Conservation (phyloP, 2,797 vertebrate genomes). For the Apodemus agrarius region DNA sequence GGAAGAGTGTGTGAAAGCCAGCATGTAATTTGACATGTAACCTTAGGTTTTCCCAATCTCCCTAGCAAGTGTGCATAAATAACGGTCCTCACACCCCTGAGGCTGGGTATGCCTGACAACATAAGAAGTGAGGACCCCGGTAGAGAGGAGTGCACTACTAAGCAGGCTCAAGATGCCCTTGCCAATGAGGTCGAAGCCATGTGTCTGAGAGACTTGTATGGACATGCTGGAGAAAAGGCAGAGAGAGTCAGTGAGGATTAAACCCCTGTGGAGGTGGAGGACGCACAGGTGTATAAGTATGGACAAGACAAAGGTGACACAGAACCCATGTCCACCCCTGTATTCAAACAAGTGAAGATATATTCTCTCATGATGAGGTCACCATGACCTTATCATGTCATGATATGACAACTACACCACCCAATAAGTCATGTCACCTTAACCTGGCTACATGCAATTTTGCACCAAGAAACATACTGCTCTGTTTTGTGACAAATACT, state of each 20-base stretch:
- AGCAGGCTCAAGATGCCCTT: background rate
- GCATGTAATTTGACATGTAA: background rate
- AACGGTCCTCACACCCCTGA: background rate
- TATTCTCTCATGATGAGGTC: background rate
- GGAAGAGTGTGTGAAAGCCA: background rate
- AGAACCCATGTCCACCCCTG: background rate
- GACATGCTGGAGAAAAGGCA: background rate
- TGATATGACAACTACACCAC: background rate
- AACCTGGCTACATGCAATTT: background rate
- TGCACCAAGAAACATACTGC: background rate
- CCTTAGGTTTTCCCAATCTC: background rate
- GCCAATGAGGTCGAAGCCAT: accelerated
- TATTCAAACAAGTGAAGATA: background rate
- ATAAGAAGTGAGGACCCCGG: background rate
- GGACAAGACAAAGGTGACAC: background rate
- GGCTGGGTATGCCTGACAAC: background rate
- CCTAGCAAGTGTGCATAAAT: background rate
- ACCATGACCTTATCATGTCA: no score
- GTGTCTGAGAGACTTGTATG: background rate
- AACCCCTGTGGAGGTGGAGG: no score
- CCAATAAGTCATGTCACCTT: background rate
- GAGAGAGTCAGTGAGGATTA: background rate
- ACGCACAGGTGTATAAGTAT: accelerated
- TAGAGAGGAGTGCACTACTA: background rate
- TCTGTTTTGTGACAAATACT: background rate